phyloP scores from a whole-genome alignment of 2,797 vertebrate species.

The Momotus momota region DNA sequence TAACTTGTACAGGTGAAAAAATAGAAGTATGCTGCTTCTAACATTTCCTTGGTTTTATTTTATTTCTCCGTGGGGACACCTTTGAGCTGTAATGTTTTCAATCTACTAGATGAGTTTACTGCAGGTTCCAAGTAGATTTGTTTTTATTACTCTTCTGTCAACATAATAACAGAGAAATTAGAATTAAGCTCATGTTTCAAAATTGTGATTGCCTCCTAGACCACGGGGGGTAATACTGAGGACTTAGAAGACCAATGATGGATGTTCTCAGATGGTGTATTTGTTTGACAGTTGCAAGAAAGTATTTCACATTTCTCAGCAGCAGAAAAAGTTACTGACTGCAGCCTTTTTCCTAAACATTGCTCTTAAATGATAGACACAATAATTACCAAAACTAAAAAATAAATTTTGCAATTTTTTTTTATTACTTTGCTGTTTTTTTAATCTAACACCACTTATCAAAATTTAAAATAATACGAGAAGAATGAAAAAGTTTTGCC shows the following conservation, averaged over 20 bases:
- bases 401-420: not conserved
- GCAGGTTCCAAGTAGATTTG: not conserved
- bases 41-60: not conserved
- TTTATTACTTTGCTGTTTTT: not conserved
- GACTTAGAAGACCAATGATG: not conserved
- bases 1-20: not conserved
- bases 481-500: not conserved
- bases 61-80: not conserved
- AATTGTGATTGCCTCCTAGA: not conserved
- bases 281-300: not conserved
- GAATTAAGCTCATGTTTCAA: slow-evolving; percentile 43
- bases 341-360: not conserved
- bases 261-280: not conserved
- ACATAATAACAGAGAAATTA: slow-evolving; percentile 38
- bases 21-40: not conserved
- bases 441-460: not conserved
- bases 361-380: not conserved
- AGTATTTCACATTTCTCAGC: not conserved
- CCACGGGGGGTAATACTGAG: not conserved
- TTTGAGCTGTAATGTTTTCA: not conserved
- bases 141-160: slow-evolving; percentile 48
- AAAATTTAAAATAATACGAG: not conserved
- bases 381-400: not conserved
- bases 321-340: not conserved
- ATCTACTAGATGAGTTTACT: not conserved